Conservation (phyloP, 1,140 invertebrate species). For the Drosophila takahashii region DNA sequence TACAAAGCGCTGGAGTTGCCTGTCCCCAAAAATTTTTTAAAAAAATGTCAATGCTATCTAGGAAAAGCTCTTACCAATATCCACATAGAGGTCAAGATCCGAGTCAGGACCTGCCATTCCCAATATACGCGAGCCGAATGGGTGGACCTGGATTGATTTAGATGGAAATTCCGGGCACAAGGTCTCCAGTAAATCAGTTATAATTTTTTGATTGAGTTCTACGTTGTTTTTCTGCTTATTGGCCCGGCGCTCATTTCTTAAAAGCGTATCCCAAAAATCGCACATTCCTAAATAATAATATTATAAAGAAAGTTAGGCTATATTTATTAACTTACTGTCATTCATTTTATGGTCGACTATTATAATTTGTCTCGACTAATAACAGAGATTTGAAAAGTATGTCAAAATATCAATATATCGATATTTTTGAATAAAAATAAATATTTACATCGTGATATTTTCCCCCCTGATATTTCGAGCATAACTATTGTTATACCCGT, state of each 20-base stretch:
- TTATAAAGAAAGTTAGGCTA: too few relatives aligned
- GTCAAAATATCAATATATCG: too few relatives aligned
- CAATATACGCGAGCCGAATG: constrained; percentile 38
- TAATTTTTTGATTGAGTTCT: not conserved
- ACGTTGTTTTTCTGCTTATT: not conserved
- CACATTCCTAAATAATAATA: not conserved
- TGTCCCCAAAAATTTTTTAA: not conserved
- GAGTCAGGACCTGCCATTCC: constrained; percentile 23
- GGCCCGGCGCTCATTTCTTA: not conserved
- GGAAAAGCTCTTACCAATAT: constrained; percentile 15
- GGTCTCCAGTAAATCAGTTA: not conserved
- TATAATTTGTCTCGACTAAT: too few relatives aligned
- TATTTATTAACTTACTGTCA: not conserved
- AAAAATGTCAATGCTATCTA: not conserved
- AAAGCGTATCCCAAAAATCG: not conserved
- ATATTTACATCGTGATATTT: too few relatives aligned
- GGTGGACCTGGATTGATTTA: not conserved
- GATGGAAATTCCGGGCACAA: not conserved
- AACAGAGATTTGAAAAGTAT: too few relatives aligned
- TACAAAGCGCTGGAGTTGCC: constrained; percentile 4
- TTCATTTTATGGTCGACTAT: not conserved
- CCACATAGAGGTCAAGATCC: constrained; percentile 34
- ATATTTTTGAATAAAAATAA: too few relatives aligned
- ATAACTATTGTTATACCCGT: too few relatives aligned
- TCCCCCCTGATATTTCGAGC: too few relatives aligned